Conservation (phyloP, 2,888 invertebrate species). For the Calameuta idolon region DNA sequence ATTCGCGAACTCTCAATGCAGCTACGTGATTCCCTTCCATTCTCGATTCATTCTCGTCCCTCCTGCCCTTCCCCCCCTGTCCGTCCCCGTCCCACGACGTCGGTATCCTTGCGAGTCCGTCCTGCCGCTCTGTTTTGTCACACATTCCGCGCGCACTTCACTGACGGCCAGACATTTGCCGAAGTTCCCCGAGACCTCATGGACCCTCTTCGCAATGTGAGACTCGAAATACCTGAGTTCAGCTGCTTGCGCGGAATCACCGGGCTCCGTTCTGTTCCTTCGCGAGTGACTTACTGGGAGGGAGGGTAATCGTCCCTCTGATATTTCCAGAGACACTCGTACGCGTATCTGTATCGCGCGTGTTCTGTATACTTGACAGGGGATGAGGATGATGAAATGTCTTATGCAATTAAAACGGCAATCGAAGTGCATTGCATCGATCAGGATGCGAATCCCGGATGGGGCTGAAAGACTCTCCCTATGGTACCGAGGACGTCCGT, state of each 20-base stretch:
- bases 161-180: slow-evolving; percentile 43
- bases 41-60: background rate
- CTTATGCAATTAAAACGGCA: too few relatives aligned
- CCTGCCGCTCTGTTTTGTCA: slow-evolving; percentile 33
- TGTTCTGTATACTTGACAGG: too few relatives aligned
- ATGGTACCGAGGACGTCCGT: too few relatives aligned
- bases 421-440: too few relatives aligned
- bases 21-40: slow-evolving; percentile 4
- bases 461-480: too few relatives aligned
- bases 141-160: slow-evolving; percentile 37
- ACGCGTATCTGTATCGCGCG: too few relatives aligned
- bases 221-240: background rate
- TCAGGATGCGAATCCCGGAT: too few relatives aligned
- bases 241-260: background rate
- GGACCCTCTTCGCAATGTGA: background rate
- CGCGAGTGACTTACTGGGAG: slow-evolving; percentile 14
- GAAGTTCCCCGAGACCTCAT: slow-evolving; percentile 2
- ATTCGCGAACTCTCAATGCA: background rate
- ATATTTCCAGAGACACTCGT: slow-evolving; percentile 32
- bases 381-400: too few relatives aligned
- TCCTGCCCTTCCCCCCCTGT: background rate
- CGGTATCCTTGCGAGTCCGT: slow-evolving; percentile 17
- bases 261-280: too few relatives aligned
- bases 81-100: background rate
- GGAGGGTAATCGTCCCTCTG: slow-evolving; percentile 34